phyloP scores from a whole-genome alignment of 2,888 invertebrate genomes.

The Dorcus parallelipipedus region DNA sequence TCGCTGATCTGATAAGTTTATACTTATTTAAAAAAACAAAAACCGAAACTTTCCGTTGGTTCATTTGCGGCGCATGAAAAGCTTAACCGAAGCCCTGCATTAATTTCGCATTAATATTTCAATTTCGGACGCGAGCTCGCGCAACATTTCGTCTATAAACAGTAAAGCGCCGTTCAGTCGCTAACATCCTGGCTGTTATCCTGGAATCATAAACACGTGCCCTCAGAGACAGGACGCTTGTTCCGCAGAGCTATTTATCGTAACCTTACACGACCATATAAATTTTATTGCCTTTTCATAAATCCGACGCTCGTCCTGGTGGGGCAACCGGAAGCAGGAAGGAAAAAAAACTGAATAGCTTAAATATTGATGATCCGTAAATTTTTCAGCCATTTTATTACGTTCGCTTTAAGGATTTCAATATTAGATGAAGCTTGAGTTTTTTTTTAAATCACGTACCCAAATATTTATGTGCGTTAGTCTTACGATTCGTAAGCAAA shows the following conservation, averaged over 20 bases:
- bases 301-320: slow-evolving; percentile 20
- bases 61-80: no score
- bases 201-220: slow-evolving; percentile 23
- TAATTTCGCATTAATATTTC: no score
- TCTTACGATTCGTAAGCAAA: neutral
- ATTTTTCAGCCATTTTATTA: neutral
- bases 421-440: no score
- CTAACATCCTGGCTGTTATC: slow-evolving; percentile 14
- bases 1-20: no score
- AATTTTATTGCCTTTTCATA: slow-evolving; percentile 30
- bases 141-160: no score
- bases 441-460: no score
- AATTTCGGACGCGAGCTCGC: no score
- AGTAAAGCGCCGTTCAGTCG: neutral
- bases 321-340: slow-evolving; percentile 15
- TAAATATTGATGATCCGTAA: slow-evolving; percentile 1
- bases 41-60: no score
- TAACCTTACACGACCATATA: slow-evolving; percentile 30
- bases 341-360: slow-evolving; percentile 2
- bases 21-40: no score
- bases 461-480: no score
- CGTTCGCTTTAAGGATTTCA: neutral
- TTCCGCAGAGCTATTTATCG: slow-evolving; percentile 22
- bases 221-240: slow-evolving; percentile 23
- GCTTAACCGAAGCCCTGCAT: no score